A percentile compares a stretch with the other conserved stretches of the same genome.
Evolutionary conservation across 2,888 invertebrate species (phyloP).

Genomic region (Lithophane ornitopus): DNA sequence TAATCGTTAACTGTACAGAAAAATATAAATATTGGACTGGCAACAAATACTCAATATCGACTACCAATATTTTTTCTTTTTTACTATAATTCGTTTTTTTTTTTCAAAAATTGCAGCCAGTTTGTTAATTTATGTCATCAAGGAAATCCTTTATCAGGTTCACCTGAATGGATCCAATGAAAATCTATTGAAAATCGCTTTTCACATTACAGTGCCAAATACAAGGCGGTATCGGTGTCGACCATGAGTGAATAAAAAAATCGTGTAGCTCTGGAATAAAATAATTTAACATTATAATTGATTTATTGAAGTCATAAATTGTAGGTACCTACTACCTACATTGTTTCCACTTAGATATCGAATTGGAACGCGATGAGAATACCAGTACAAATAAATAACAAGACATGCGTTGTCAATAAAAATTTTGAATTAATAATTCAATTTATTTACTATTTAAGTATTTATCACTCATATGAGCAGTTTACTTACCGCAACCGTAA

Average conservation of each 20-base stretch:
- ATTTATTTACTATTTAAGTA: neutral
- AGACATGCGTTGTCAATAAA: slow-evolving; percentile 9
- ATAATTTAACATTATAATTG: neutral
- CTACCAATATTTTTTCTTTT: neutral
- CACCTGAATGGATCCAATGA: neutral
- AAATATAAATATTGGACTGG: neutral
- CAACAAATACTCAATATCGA: neutral
- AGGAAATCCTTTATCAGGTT: neutral
- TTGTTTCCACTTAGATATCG: slow-evolving; percentile 21
- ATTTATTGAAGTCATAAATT: neutral
- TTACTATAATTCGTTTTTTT: neutral
- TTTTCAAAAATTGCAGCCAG: neutral
- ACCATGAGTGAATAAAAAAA: neutral
- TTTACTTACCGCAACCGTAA: neutral
- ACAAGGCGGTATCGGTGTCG: neutral
- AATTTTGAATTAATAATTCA: slow-evolving; percentile 18
- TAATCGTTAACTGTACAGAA: neutral
- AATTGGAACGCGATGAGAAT: slow-evolving; percentile 24
- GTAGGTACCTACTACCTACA: neutral
- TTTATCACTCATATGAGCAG: slow-evolving; percentile 8
- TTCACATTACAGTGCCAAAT: neutral
- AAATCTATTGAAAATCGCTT: neutral
- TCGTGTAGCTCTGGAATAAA: neutral
- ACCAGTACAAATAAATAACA: slow-evolving; percentile 9
- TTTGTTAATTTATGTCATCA: neutral